Percentiles rank a stretch among this genome's conserved stretches.
Conservation (phyloP, 2,888 invertebrate species). For the Linyphia triangularis region DNA sequence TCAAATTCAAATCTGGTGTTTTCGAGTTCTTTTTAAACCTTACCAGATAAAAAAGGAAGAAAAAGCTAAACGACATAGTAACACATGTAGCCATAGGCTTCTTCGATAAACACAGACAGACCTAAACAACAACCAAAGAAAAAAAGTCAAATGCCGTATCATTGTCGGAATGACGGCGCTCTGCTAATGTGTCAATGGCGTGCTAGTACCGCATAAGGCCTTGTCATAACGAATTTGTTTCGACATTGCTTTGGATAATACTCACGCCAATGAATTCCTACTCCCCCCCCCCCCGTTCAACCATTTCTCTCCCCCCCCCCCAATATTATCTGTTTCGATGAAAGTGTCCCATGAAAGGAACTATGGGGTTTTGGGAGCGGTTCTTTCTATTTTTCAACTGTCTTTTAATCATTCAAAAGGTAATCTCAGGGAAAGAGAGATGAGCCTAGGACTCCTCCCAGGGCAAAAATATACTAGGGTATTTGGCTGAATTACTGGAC, state of each 20-base stretch:
- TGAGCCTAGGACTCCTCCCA: slow-evolving; percentile 22
- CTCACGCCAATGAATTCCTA: slow-evolving; percentile 65
- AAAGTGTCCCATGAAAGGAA: slow-evolving; percentile 10
- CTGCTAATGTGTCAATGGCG: slow-evolving; percentile 68
- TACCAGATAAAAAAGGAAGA: neutral
- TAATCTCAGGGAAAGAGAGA: slow-evolving; percentile 17
- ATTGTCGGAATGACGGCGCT: slow-evolving; percentile 44
- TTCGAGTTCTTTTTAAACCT: too few species aligned
- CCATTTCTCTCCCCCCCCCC: neutral
- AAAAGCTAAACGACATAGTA: neutral
- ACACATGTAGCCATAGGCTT: neutral
- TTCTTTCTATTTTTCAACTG: slow-evolving; percentile 10
- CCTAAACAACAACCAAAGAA: slow-evolving; percentile 22
- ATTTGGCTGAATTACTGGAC: too few species aligned
- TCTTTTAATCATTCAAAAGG: slow-evolving; percentile 54
- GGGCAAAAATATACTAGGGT: too few species aligned
- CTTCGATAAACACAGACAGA: slow-evolving; percentile 20
- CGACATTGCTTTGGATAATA: slow-evolving; percentile 64
- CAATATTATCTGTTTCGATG: neutral
- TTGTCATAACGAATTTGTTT: slow-evolving; percentile 70
- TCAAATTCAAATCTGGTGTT: neutral
- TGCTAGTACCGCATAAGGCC: slow-evolving; percentile 57
- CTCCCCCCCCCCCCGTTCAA: slow-evolving; percentile 11
- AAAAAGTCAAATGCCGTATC: slow-evolving; percentile 33
- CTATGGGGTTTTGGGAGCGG: slow-evolving; percentile 11